Evolutionary conservation across 2,888 invertebrate species (phyloP), one percentile per base, ranked within the genome.

Genomic region (Bellardia bayeri): DNA sequence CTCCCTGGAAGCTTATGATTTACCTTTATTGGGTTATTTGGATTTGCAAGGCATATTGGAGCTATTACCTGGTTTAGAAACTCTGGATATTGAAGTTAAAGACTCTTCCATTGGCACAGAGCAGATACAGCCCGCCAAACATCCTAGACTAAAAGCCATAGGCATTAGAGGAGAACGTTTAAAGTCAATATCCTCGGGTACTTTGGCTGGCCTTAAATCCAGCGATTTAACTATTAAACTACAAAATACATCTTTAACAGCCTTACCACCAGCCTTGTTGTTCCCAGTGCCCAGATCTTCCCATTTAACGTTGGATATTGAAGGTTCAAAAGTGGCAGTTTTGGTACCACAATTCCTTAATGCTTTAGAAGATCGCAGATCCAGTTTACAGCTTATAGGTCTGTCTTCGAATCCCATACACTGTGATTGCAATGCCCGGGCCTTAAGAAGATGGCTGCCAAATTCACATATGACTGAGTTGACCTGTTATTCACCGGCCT

Each of bases 261-360:
- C 95, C 13, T 94, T 98, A 78, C 98, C 98, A 0, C 96, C 97
- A 5, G 97, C 98, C 0, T 92, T 98, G 33, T 95, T 98, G 83
- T 97, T 98, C 91, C 97, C 98, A 0, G 95, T 98, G 30, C 98
- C 98, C 0, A 95, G 98, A 90, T 98, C 98, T 3, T 97, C 97
- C 0, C 95, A 95, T 88, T 95, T 98, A 45, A 95, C 95, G 5
- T 94, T 98, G 5, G 97, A 98, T 91, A 95, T 98, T 0, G 95
- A 96, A 3, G 97, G 97, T 16, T 97, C 97, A 90, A 96, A 96
- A 92, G 94, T 98, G 58, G 95, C 95, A 0, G 96, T 97, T 1
- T 92, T 98, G 8, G 95, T 96, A 85, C 96, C 97, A 0, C 98
- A 97, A 91, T 94, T 98, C 87, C 93, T 98, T 8, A 95, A 96